phyloP scores from a whole-genome alignment of 2,113 vertebrate species.

The Nyctereutes procyonoides region DNA sequence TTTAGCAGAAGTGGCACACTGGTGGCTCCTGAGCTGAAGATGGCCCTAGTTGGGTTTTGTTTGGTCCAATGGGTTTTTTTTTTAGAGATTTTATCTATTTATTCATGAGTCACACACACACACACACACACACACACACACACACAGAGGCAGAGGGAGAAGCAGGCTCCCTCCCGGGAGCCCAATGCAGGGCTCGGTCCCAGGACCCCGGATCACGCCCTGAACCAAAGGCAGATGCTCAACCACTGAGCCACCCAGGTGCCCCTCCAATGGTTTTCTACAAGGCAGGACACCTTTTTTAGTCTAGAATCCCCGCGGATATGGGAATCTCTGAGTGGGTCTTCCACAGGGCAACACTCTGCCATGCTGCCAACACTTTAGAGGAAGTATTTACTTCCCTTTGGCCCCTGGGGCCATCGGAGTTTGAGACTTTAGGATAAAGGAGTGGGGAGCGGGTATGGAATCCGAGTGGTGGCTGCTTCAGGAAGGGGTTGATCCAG shows the following conservation, averaged over 20 bases:
- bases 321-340: background rate
- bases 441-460: background rate
- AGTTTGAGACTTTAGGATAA: background rate
- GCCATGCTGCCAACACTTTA: background rate
- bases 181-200: too few species aligned
- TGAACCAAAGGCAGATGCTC: too few species aligned
- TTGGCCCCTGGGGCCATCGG: background rate
- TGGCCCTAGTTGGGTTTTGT: background rate
- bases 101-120: too few species aligned
- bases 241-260: too few species aligned
- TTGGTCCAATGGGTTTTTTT: background rate
- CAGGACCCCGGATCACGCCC: too few species aligned
- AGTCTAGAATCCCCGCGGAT: background rate
- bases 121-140: too few species aligned
- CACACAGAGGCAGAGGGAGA: too few species aligned
- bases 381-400: background rate
- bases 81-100: too few species aligned
- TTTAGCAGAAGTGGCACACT: background rate
- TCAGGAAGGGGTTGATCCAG: slow-evolving; percentile 21
- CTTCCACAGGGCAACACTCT: background rate
- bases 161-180: too few species aligned
- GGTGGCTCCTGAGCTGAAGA: background rate
- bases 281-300: background rate
- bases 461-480: background rate
- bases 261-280: background rate